These are phyloP conservation scores for Procavia capensis DNA, from an alignment of 2,113 vertebrate species.

Conservation along the genomic window DNA sequence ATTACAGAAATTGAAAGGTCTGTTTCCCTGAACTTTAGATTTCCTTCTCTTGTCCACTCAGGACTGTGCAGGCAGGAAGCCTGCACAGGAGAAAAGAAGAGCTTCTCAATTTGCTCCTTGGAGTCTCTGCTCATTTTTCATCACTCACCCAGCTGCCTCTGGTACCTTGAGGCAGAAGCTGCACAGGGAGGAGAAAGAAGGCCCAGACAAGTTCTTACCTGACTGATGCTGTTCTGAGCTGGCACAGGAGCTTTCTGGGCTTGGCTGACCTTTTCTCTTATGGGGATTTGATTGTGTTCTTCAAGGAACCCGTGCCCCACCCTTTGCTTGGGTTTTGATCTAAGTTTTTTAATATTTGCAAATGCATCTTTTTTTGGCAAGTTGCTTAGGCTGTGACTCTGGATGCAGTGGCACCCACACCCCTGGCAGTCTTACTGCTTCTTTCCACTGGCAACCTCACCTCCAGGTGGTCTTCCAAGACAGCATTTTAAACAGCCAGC, in stretches of 20 bases:
- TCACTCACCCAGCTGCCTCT: neutral
- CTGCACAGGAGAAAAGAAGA: neutral
- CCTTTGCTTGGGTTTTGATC: neutral
- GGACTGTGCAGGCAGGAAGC: neutral
- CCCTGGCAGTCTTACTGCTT: neutral
- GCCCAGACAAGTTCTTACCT: neutral
- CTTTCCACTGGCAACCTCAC: neutral
- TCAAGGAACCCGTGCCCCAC: accelerated
- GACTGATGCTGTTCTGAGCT: neutral
- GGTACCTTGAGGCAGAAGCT: neutral
- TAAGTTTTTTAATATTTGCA: neutral
- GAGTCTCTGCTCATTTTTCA: neutral
- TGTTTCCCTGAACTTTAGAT: neutral
- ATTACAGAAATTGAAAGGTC: neutral
- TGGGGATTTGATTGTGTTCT: neutral
- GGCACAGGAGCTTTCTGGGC: neutral
- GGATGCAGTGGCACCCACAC: neutral
- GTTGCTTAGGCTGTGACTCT: neutral
- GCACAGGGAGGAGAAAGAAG: neutral
- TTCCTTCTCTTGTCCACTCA: neutral
- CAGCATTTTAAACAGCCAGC: neutral
- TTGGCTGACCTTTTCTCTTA: neutral
- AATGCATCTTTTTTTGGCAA: neutral
- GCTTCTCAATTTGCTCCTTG: neutral
- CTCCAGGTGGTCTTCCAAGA: neutral